A percentile compares a stretch with the other conserved stretches of the same genome.
Conservation (phyloP, 2,797 vertebrate species). For the Aselliscus stoliczkanus region DNA sequence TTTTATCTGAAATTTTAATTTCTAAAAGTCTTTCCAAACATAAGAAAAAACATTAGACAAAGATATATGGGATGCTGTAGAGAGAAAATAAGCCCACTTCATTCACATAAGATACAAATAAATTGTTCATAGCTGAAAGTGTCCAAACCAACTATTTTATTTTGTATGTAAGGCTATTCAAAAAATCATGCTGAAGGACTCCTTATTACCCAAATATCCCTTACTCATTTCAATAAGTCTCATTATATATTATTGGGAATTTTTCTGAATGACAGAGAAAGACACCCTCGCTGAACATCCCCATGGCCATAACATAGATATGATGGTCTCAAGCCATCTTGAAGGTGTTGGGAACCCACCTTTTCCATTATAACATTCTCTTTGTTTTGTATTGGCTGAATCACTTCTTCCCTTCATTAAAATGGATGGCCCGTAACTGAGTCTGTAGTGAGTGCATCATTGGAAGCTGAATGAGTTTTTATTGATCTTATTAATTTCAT, state of each 20-base stretch:
- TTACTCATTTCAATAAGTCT: not conserved
- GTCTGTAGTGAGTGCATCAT: not conserved
- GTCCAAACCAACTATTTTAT: not conserved
- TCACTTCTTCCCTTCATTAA: not conserved
- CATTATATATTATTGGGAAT: not conserved
- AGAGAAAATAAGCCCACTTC: not conserved
- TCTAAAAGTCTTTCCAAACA: not conserved
- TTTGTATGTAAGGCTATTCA: not conserved
- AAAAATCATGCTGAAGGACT: not conserved
- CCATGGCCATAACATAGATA: not conserved
- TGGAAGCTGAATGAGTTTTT: not conserved
- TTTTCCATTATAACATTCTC: not conserved
- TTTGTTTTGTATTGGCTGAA: not conserved
- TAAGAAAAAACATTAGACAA: not conserved
- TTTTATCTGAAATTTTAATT: not conserved
- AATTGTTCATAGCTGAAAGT: not conserved
- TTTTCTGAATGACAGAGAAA: not conserved
- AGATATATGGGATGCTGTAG: not conserved
- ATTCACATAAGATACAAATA: not conserved
- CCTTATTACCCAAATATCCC: not conserved
- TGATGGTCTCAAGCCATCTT: not conserved
- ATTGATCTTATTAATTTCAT: not conserved
- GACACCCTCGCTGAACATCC: not conserved
- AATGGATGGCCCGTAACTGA: not conserved
- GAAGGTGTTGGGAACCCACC: not conserved